Evolutionary conservation across 2,888 invertebrate species (phyloP).

Genomic region (Amiota minor): DNA sequence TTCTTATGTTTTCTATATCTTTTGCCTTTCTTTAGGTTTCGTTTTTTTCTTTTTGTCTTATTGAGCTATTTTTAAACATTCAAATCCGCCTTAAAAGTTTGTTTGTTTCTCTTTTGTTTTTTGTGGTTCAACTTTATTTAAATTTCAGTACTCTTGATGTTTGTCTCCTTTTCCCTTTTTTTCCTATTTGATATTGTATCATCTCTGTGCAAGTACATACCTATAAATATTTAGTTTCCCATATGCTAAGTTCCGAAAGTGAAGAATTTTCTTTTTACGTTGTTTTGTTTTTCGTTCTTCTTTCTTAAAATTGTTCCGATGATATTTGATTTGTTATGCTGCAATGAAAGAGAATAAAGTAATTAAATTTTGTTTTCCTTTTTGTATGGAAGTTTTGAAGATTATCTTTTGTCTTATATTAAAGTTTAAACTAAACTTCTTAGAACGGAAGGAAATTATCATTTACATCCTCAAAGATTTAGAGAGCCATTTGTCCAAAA

Average conservation of each 20-base stretch:
- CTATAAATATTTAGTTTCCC: constrained; percentile 14
- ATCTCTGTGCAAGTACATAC: not conserved
- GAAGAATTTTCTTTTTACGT: not conserved
- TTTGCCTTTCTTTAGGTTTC: constrained; percentile 2
- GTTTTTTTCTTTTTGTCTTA: constrained; percentile 18
- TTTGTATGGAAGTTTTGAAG: too few species aligned
- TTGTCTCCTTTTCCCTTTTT: not conserved
- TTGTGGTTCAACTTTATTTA: not conserved
- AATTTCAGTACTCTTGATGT: too few species aligned
- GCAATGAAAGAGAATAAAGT: not conserved
- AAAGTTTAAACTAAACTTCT: too few species aligned
- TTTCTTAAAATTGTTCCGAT: not conserved
- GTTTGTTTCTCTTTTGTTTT: not conserved
- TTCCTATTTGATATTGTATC: not conserved
- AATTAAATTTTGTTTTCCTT: too few species aligned
- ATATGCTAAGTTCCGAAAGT: not conserved
- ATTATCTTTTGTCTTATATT: too few species aligned
- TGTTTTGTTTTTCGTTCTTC: not conserved
- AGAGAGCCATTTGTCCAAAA: too few species aligned
- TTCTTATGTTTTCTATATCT: constrained; percentile 29
- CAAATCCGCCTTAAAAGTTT: not conserved
- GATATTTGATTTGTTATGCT: not conserved
- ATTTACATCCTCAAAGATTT: too few species aligned
- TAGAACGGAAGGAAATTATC: too few species aligned
- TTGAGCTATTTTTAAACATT: constrained; percentile 37